Evolutionary conservation across 2,888 invertebrate genomes (phyloP), one percentile per base, ranked within the genome.

Genomic region (Schizaphis graminum): DNA sequence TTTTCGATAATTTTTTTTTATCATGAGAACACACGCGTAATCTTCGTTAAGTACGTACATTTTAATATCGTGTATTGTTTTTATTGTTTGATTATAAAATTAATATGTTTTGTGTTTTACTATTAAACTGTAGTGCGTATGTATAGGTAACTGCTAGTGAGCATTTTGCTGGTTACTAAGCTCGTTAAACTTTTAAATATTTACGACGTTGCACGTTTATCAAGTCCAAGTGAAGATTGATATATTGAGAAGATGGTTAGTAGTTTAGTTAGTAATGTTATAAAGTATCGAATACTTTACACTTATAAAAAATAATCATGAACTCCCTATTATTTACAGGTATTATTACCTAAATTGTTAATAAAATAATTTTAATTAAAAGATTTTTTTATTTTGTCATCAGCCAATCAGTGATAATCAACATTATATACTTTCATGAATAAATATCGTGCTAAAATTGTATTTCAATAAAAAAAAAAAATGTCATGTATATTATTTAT

Each of bases 41-140:
- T 53, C 77, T 16, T 53, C 49, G 44, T 85, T 57, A 91, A 44
- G 10, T 91, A 49, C 35, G 1, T 49, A 24, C 89, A 21, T 53
- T 53, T 88, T 53, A 53, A 88, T 56, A 77, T 88, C 35, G 24
- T 56, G 21, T 88, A 88, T 41, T 41, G 16, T 89, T 89, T 13
- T 26, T 89, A 57, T 57, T 49, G 86, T 86, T 28, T 24, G 41
- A 57, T 89, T 89, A 89, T 26, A 41, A 28, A 89, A 89, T 85
- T 85, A 10, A 44, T 85, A 85, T 41, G 16, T 77, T 77, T 5
- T 28, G 8, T 61, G n/a, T 67, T n/a, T n/a, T n/a, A n/a, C 0
- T n/a, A 67, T n/a, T 67, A n/a, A 67, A 57, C 28, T 67, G 67
- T n/a, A 67, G n/a, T 67, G n/a, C 61, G n/a, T n/a, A 67, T 13